A percentile compares a stretch with the other conserved stretches of the same genome.
Conservation (phyloP, 2,888 invertebrate species). For the Nymphalis urticae region DNA sequence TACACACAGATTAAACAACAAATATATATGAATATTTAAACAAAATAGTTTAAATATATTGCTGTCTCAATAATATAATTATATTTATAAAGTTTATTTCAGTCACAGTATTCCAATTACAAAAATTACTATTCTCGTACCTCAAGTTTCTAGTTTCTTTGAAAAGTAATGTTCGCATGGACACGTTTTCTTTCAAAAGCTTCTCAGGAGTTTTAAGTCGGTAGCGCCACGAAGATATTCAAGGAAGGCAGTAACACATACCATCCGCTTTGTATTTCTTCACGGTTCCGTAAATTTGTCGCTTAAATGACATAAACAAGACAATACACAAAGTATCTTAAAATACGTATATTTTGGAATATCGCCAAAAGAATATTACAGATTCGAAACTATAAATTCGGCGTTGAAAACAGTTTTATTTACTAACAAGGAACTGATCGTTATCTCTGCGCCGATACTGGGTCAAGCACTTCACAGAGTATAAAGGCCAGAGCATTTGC, state of each 20-base stretch:
- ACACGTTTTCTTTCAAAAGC: slow-evolving; percentile 24
- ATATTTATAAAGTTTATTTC: neutral
- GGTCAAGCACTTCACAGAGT: slow-evolving; percentile 28
- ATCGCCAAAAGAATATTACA: slow-evolving; percentile 38
- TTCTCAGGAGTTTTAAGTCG: slow-evolving; percentile 27
- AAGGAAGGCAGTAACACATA: slow-evolving; percentile 32
- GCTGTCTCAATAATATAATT: neutral
- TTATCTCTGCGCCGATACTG: slow-evolving; percentile 31
- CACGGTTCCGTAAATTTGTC: slow-evolving; percentile 40
- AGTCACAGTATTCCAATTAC: neutral
- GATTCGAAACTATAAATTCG: slow-evolving; percentile 35
- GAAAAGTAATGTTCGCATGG: slow-evolving; percentile 18
- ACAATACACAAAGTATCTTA: slow-evolving; percentile 38
- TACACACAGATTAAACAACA: slow-evolving; percentile 22
- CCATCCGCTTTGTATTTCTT: slow-evolving; percentile 38
- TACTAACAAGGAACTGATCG: slow-evolving; percentile 38
- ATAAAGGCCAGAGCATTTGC: slow-evolving; percentile 26
- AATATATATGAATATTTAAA: slow-evolving; percentile 16
- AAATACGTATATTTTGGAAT: slow-evolving; percentile 38
- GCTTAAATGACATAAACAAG: slow-evolving; percentile 39
- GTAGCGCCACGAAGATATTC: slow-evolving; percentile 24
- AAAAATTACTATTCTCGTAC: neutral
- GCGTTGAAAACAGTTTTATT: slow-evolving; percentile 35
- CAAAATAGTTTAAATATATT: slow-evolving; percentile 1
- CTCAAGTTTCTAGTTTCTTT: slow-evolving; percentile 8